These are phyloP conservation scores for Atethmia centrago DNA, from an alignment of 2,888 invertebrate species.

Conservation along the genomic window DNA sequence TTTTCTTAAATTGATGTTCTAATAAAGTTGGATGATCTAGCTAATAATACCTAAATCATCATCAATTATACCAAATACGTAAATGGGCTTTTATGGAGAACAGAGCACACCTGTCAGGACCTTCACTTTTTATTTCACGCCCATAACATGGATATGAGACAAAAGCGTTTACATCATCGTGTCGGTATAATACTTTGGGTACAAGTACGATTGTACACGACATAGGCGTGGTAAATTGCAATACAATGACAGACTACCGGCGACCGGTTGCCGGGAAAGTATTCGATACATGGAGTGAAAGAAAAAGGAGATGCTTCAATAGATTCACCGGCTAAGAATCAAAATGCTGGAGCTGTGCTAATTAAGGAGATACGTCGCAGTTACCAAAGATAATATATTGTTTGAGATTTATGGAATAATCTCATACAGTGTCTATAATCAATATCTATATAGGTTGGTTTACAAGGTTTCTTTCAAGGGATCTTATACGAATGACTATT, in stretches of 20 bases:
- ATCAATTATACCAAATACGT: background rate
- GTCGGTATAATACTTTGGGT: slow-evolving; percentile 4
- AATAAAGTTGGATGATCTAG: background rate
- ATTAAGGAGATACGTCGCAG: background rate
- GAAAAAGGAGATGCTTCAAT: slow-evolving; percentile 24
- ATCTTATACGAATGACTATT: background rate
- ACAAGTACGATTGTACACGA: background rate
- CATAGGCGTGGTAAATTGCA: slow-evolving; percentile 31
- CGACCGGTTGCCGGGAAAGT: slow-evolving; percentile 62
- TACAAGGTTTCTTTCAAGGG: background rate
- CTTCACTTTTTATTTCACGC: slow-evolving; percentile 8
- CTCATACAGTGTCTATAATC: background rate
- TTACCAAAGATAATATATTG: background rate
- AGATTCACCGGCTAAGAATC: background rate
- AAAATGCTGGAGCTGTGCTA: background rate
- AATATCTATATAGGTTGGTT: background rate
- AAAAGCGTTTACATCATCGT: slow-evolving; percentile 25
- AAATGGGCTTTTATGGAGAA: background rate
- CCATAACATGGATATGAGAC: slow-evolving; percentile 37
- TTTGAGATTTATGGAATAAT: background rate
- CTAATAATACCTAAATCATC: background rate
- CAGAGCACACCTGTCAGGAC: background rate
- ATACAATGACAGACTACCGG: slow-evolving; percentile 52
- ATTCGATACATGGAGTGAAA: slow-evolving; percentile 18
- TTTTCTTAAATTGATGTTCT: background rate